Evolutionary conservation across 2,113 vertebrate species (phyloP), one percentile per base, ranked within the genome.

Genomic region (Microcebus murinus): DNA sequence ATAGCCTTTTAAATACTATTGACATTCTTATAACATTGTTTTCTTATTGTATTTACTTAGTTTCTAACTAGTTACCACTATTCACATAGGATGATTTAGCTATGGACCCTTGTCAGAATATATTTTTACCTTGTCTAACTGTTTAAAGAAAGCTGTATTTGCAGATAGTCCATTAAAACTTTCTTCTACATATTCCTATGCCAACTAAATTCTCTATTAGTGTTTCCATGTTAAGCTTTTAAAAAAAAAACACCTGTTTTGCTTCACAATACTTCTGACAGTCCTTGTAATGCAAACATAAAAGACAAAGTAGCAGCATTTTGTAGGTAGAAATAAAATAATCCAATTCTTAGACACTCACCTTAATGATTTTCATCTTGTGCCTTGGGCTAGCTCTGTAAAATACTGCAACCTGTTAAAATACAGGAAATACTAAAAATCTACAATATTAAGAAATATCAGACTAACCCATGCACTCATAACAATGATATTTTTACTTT

Each of bases 351-450:
- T 0, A 42, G 85, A 86, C 50, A 98, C 98, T 0, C 98, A 99
- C 99, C 99, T 99, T 99, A 90, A 99, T 99, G 65, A 99, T 99
- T 98, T 99, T 99, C 98, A 99, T 98, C 96, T 99, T 99, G 98
- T 99, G 99, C 94, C 99, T 98, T 6, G 99, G 99, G 96, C 99
- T 99, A 95, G 99, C 99, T 99, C 99, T 99, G 97, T 99, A 99
- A 98, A 99, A 99, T 21, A 99, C 99, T 1, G 98, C 98, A 31
- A 99, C 98, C 99, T 99, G 98, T 90, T 77, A 96, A 98, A 86
- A 95, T 94, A 91, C 0, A 97, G 50, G 63, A 94, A 0, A 27
- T 34, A 95, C 39, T 1, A 91, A 89, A 17, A 93, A 71, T 94
- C 67, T 97, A 74, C 82, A 97, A 57, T 0, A 14, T 73, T 25